Evolutionary conservation across 2,113 vertebrate species (phyloP).

Genomic region (Tonatia bakeri): DNA sequence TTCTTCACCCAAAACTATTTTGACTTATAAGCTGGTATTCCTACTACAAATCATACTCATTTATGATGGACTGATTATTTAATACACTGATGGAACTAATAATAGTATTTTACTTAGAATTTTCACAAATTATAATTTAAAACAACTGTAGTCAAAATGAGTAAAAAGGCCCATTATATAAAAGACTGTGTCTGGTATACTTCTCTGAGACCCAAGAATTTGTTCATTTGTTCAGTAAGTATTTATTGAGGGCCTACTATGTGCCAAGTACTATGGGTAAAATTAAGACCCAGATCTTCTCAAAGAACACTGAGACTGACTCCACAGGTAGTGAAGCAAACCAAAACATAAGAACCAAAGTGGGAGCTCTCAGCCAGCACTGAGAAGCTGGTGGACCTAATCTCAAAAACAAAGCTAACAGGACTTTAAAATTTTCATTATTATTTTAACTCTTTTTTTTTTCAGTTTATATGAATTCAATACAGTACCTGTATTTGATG

Average conservation of each 20-base stretch:
- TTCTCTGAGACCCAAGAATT: not conserved
- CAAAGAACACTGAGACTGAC: not conserved
- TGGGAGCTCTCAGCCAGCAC: not conserved
- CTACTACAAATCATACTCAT: not conserved
- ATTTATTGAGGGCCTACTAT: not conserved
- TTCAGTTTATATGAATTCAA: not conserved
- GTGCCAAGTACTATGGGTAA: not conserved
- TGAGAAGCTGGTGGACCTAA: not conserved
- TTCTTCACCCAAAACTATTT: not conserved
- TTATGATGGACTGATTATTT: not conserved
- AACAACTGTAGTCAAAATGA: constrained; percentile 12
- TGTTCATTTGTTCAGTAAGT: not conserved
- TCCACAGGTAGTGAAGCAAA: not conserved
- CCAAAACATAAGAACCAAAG: not conserved
- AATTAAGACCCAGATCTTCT: not conserved
- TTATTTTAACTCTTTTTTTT: constrained; percentile 10
- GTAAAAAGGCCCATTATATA: not conserved
- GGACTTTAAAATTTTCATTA: constrained; percentile 15
- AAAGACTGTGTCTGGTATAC: not conserved
- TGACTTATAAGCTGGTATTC: not conserved
- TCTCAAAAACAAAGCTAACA: constrained; percentile 6
- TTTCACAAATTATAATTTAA: not conserved
- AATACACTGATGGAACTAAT: not conserved
- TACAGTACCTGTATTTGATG: constrained; percentile 79
- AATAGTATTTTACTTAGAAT: not conserved